Percentiles rank a stretch among this genome's conserved stretches.
phyloP scores from a whole-genome alignment of 64 coral and sea anemone species.

The Montipora sp. region DNA sequence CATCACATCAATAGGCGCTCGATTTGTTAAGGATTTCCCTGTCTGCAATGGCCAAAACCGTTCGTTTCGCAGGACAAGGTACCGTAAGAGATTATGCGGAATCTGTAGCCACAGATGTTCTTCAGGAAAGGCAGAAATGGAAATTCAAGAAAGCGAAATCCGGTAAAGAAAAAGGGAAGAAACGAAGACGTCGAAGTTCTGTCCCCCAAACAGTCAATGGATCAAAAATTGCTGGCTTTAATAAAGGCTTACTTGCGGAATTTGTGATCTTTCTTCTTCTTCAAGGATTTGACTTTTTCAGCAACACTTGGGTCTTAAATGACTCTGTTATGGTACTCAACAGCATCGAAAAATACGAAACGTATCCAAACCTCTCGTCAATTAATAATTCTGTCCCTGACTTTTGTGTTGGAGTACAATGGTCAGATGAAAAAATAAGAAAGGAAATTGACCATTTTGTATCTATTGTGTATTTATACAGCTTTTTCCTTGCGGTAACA shows the following conservation, averaged over 20 bases:
- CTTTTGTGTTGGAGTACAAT: conserved; percentile 57
- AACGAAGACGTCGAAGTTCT: not conserved
- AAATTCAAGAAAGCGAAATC: not conserved
- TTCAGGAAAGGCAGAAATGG: conserved; percentile 23
- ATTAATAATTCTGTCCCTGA: conserved; percentile 62
- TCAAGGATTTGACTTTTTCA: conserved; percentile 95
- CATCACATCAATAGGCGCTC: no score
- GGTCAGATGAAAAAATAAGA: conserved; percentile 53
- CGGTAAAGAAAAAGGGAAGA: conserved; percentile 24
- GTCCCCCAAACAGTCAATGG: not conserved
- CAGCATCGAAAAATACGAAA: conserved; percentile 53
- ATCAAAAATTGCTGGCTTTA: conserved; percentile 43
- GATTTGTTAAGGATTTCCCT: not conserved
- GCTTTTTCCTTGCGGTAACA: conserved; percentile 73
- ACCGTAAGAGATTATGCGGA: not conserved
- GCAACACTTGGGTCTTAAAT: conserved; percentile 78
- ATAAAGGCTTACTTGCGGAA: conserved; percentile 82
- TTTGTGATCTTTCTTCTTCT: conserved; percentile 84
- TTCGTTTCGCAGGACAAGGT: conserved; percentile 3
- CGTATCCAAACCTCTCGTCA: conserved; percentile 50
- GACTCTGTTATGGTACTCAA: conserved; percentile 62
- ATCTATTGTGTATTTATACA: conserved; percentile 55
- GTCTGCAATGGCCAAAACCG: conserved; percentile 11
- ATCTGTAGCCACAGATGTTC: conserved; percentile 29
- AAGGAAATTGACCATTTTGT: conserved; percentile 51